Evolutionary conservation across 2,888 invertebrate genomes (phyloP).

Genomic region (Cactoblastis cactorum): DNA sequence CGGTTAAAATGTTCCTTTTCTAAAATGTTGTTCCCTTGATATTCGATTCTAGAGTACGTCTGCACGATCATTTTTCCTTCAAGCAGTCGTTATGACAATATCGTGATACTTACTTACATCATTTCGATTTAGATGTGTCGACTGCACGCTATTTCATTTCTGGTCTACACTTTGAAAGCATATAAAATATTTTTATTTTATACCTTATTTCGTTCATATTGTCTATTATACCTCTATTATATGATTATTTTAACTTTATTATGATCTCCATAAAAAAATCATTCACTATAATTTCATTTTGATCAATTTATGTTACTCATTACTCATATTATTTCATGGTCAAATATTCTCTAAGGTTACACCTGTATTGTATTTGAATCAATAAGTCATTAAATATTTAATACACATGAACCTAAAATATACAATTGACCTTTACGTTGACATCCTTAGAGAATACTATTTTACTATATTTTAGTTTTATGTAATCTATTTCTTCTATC

Average conservation of each 20-base stretch:
- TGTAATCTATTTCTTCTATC: constrained; percentile 5
- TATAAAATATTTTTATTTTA: constrained; percentile 17
- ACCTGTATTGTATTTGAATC: neutral
- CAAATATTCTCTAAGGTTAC: constrained; percentile 1
- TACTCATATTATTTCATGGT: neutral
- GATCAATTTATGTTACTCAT: too few relatives aligned
- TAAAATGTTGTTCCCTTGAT: constrained; percentile 46
- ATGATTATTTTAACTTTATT: too few relatives aligned
- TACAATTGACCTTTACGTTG: constrained; percentile 1
- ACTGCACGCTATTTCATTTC: constrained; percentile 60
- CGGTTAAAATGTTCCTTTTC: constrained; percentile 46
- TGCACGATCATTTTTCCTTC: constrained; percentile 55
- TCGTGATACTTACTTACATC: constrained; percentile 7
- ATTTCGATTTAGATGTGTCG: constrained; percentile 36
- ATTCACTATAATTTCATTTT: neutral
- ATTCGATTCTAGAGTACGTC: constrained; percentile 46
- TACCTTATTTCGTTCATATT: constrained; percentile 5
- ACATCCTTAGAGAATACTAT: constrained; percentile 3
- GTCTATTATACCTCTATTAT: too few relatives aligned
- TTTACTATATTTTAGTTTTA: constrained; percentile 14
- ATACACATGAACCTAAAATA: neutral
- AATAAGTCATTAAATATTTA: neutral
- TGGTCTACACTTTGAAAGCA: constrained; percentile 69
- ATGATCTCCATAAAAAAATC: neutral
- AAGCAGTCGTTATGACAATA: constrained; percentile 55